Percentiles rank a stretch among this genome's conserved stretches.
Evolutionary conservation across 2,888 invertebrate species (phyloP).

Genomic region (Criorhina ranunculi): DNA sequence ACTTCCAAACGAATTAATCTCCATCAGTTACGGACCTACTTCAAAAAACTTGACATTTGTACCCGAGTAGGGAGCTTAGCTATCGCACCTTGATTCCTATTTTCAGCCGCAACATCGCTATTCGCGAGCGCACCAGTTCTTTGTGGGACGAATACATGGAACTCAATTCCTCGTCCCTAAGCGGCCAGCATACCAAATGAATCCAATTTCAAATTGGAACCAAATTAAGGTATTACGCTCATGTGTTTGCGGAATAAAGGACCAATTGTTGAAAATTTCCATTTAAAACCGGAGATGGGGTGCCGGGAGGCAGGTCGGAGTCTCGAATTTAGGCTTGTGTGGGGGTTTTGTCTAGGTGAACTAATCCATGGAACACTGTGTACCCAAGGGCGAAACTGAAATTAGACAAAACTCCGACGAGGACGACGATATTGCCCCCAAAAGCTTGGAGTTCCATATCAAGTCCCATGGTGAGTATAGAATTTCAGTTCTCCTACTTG

Average conservation of each 20-base stretch:
- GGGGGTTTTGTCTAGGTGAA: constrained; percentile 16
- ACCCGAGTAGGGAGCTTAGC: constrained; percentile 31
- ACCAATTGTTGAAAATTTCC: constrained; percentile 62
- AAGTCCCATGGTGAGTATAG: constrained; percentile 40
- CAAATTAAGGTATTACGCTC: constrained; percentile 71
- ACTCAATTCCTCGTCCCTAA: constrained; percentile 34
- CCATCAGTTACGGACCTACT: constrained; percentile 60
- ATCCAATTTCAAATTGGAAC: constrained; percentile 72
- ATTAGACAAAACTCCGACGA: constrained; percentile 43
- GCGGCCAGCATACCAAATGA: constrained; percentile 62
- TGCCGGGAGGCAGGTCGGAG: not conserved
- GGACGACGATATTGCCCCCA: constrained; percentile 27
- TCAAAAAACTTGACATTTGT: constrained; percentile 69
- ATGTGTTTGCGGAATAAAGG: constrained; percentile 56
- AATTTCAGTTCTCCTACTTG: constrained; percentile 41
- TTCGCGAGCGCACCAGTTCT: constrained; percentile 22
- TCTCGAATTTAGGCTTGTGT: not conserved
- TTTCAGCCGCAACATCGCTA: not conserved
- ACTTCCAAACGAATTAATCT: constrained; percentile 73
- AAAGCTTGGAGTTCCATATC: constrained; percentile 15
- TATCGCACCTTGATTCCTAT: constrained; percentile 26
- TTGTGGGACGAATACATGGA: constrained; percentile 7
- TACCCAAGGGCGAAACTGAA: constrained; percentile 41
- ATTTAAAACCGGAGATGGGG: not conserved
- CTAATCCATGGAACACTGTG: constrained; percentile 27